Base-by-base conservation (phyloP, 2,797 vertebrate species). In the Acipenser transmontanus region DNA sequence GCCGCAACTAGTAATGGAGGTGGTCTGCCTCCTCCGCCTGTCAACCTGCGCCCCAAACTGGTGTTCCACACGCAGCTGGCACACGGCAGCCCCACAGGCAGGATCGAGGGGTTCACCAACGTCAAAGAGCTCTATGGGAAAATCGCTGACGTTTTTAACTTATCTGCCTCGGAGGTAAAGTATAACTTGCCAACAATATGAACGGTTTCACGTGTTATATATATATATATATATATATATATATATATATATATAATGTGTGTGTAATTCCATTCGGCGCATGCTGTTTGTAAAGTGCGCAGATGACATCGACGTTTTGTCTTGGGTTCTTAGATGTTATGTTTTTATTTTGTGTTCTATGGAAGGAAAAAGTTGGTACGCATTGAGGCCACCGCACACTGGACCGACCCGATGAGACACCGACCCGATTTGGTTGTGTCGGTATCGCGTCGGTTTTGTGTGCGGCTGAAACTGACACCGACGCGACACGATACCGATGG, bases 11-110 rank as follows among this genome's bases (percentile, higher is more conserved):
- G 34, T 62, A 87, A 87, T 71, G 88, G 85, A 50, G 84, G 80
- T 13, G 79, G 86, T 8, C 77, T 88, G 60, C 84, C 85, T 50
- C 77, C 81, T 50, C 83, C 82, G 68, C 83, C 90, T 68, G 85
- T 85, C 69, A 77, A 67, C 82, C 76, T 81, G 70, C 72, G 83
- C 74, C 88, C 87, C 74, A 78, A 90, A 61, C 87, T 96, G 72
- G 92, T 93, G 20, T 99, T 99, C 81, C 93, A 97, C 83, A 86
- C 95, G 71, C 97, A 99, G 89, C 91, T 98, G 69, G 97, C 97
- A 1, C 96, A 98, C 83, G 97, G 97, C 63, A 97, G 95, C 82
- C 90, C 94, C 78, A 98, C 97, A 7, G 95, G 91, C 73, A 86
- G 93, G 67, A 92, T 99, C 75, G 93, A 95, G 80, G 92, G 91